These are phyloP conservation scores for Coreius guichenoti DNA, from an alignment of 2,797 vertebrate species.

Conservation along the genomic window DNA sequence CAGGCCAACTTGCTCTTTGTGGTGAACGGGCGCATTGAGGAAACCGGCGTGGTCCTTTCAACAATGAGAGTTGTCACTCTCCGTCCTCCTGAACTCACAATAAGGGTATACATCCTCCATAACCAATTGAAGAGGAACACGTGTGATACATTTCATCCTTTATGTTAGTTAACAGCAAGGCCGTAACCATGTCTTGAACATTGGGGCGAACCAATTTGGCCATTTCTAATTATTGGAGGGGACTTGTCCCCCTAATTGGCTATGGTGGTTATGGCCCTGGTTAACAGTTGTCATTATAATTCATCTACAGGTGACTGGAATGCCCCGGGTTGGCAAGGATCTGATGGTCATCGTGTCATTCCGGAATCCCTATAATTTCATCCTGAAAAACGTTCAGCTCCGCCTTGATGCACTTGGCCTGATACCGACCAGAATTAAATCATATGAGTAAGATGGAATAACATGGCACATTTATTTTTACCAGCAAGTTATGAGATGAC, in stretches of 20 bases:
- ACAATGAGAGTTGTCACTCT: conserved; percentile 73
- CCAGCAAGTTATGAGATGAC: neutral
- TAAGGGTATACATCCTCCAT: conserved; percentile 74
- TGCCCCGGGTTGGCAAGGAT: conserved; percentile 61
- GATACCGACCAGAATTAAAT: conserved; percentile 48
- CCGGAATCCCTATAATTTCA: conserved; percentile 79
- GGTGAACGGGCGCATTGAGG: conserved; percentile 13
- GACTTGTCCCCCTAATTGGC: too few relatives aligned
- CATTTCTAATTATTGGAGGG: too few relatives aligned
- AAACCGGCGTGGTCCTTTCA: conserved; percentile 66
- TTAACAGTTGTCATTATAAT: neutral
- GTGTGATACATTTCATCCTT: neutral
- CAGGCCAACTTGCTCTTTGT: conserved; percentile 60
- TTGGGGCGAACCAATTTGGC: too few relatives aligned
- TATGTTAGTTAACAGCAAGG: neutral
- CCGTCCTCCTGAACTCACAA: conserved; percentile 72
- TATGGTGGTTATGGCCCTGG: too few relatives aligned
- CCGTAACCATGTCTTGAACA: too few relatives aligned
- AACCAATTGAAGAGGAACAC: neutral
- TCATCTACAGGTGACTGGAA: conserved; percentile 75
- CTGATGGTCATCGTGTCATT: conserved; percentile 80
- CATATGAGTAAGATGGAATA: conserved; percentile 6
- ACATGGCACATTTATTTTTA: neutral
- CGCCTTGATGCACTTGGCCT: conserved; percentile 82
- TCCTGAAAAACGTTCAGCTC: conserved; percentile 72